phyloP scores from a whole-genome alignment of 1,140 invertebrate genomes.

The Telenomus remus region DNA sequence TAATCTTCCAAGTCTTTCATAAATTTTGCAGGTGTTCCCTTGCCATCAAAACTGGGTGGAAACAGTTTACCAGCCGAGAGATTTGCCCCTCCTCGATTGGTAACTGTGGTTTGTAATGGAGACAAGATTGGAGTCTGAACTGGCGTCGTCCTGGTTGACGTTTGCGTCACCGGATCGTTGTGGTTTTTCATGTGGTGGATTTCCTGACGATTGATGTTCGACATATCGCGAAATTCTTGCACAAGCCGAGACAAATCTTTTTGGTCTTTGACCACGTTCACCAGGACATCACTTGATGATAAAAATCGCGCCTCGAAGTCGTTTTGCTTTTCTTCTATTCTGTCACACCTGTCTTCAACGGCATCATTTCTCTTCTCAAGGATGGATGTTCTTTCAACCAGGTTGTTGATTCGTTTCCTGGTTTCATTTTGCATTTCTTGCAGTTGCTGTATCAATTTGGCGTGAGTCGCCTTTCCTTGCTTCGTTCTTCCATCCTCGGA shows the following conservation, averaged over 20 bases:
- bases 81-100: no score
- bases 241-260: neutral
- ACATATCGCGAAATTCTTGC: neutral
- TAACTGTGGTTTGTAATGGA: no score
- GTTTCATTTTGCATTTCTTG: neutral
- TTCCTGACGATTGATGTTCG: neutral
- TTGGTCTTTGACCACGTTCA: neutral
- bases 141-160: neutral
- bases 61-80: neutral
- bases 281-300: neutral
- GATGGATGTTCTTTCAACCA: neutral
- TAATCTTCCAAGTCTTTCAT: neutral
- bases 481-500: no score
- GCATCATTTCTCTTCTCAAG: no score
- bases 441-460: no score
- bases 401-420: neutral
- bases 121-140: neutral
- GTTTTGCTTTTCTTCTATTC: neutral
- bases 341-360: neutral
- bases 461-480: no score
- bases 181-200: neutral
- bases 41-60: neutral
- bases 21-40: neutral
- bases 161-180: no score
- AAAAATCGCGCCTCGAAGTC: no score